Conservation (phyloP, 2,888 invertebrate species). For the Dryadula phaetusa region DNA sequence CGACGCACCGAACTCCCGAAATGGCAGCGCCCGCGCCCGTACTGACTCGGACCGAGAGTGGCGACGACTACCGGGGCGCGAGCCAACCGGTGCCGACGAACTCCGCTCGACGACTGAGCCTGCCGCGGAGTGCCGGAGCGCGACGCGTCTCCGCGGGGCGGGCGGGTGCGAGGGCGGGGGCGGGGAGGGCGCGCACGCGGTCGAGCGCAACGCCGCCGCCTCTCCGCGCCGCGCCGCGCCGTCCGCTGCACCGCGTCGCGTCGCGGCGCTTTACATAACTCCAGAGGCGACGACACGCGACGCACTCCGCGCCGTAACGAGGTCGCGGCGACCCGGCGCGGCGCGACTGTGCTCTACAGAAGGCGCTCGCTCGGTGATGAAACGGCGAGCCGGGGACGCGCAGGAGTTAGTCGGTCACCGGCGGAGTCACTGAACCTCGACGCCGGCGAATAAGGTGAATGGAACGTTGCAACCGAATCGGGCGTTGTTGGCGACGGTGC, state of each 20-base stretch:
- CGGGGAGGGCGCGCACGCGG: conserved; percentile 70
- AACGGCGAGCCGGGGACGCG: conserved; percentile 79
- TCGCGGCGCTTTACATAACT: conserved; percentile 78
- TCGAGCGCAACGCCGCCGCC: conserved; percentile 76
- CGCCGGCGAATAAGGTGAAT: conserved; percentile 80
- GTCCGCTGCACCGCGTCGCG: conserved; percentile 73
- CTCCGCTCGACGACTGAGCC: conserved; percentile 79
- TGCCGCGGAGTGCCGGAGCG: conserved; percentile 47
- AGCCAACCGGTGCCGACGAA: conserved; percentile 74
- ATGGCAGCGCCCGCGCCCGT: conserved; percentile 55
- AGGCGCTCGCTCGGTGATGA: conserved; percentile 71
- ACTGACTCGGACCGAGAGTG: conserved; percentile 44
- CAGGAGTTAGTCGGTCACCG: conserved; percentile 72
- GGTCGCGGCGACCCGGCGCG: conserved; percentile 70
- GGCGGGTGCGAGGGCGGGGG: conserved; percentile 53
- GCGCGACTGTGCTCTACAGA: conserved; percentile 73
- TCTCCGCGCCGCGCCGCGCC: conserved; percentile 72
- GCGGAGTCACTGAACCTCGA: conserved; percentile 80
- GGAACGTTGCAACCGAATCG: conserved; percentile 79
- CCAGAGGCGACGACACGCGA: conserved; percentile 61
- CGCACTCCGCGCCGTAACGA: conserved; percentile 64
- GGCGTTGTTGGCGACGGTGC: conserved; percentile 60
- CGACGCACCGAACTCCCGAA: conserved; percentile 72
- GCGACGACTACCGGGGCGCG: conserved; percentile 31
- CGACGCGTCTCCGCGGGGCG: conserved; percentile 61